phyloP scores from a whole-genome alignment of 2,797 vertebrate genomes.

The Thalassophryne amazonica region DNA sequence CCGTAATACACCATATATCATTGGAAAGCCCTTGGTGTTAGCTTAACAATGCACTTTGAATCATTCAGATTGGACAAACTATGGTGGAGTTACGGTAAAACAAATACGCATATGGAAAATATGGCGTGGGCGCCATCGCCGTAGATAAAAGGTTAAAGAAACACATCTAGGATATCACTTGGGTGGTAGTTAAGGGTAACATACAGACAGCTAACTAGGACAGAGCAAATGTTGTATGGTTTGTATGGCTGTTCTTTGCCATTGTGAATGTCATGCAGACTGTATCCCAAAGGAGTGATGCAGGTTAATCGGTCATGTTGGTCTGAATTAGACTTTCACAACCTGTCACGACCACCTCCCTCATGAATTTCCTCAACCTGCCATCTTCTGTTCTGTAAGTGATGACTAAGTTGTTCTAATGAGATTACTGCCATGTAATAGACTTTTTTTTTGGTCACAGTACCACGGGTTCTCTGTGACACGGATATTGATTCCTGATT shows the following conservation, averaged over 20 bases:
- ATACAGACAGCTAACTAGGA: too few species aligned
- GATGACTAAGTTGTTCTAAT: slow-evolving; percentile 52
- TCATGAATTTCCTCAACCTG: slow-evolving; percentile 39
- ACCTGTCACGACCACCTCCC: slow-evolving; percentile 41
- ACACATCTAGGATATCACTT: too few species aligned
- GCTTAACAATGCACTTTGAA: too few species aligned
- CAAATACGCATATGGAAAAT: too few species aligned
- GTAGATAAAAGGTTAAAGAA: too few species aligned
- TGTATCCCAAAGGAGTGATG: slow-evolving; percentile 52
- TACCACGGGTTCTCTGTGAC: slow-evolving; percentile 52
- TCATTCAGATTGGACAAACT: too few species aligned
- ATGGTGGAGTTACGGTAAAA: too few species aligned
- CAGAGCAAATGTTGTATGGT: slow-evolving; percentile 8
- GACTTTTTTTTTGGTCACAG: slow-evolving; percentile 69
- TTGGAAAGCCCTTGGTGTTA: too few species aligned
- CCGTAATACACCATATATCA: too few species aligned
- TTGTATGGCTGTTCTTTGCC: slow-evolving; percentile 9
- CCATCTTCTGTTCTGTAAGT: slow-evolving; percentile 32
- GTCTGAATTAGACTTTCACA: slow-evolving; percentile 57
- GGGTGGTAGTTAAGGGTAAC: too few species aligned
- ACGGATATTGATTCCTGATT: slow-evolving; percentile 74
- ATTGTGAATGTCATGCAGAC: slow-evolving; percentile 21
- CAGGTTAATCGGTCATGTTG: slow-evolving; percentile 72
- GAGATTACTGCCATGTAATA: slow-evolving; percentile 69
- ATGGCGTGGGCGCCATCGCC: too few species aligned